Base-by-base conservation (phyloP, 2,797 vertebrate species). In the Macropodus opercularis region DNA sequence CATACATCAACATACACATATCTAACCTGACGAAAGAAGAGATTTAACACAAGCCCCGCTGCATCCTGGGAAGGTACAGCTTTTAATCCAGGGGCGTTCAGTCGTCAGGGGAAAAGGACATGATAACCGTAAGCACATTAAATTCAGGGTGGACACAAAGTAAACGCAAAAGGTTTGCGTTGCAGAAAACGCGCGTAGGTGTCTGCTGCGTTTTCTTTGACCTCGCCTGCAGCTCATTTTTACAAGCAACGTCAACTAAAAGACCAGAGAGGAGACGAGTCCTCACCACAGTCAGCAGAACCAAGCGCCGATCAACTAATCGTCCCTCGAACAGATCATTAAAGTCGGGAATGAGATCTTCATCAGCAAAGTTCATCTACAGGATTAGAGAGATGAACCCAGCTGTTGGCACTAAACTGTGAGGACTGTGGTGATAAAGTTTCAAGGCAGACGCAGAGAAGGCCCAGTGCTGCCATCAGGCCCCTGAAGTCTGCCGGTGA, bases 61-160 rank as follows among this genome's bases (percentile, higher is more conserved):
- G 31, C 27, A 3, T 64, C 60, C 51, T 41, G 31, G 4, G 15
- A 52, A 18, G 69, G 17, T 38, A 53, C 67, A 61, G 48, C 55
- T 46, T 59, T 26, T 61, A 1, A 42, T 58, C 59, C 42, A 53
- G 14, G 6, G 34, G 6, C 5, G 26, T 56, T 68, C 46, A 41
- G 43, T 23, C 18, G 18, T 46, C 57, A 56, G 27, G 38, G 27
- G 38, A 15, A 40, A 43, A 70, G 63, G 44, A 14, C 23, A 62
- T 18, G 32, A 51, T n/a, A 79, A 83, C 56, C 56, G 44, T 77
- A 58, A 80, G 85, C 70, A 52, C 17, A 3, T 38, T 26, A 62
- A 18, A 57, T 46, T 2, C n/a, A 19, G 27, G 41, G 40, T 2
- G 52, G 47, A 19, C 10, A n/a, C 4, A n/a, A 13, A 43, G 12